phyloP scores from a whole-genome alignment of 2,113 vertebrate genomes.

The Grus americana region DNA sequence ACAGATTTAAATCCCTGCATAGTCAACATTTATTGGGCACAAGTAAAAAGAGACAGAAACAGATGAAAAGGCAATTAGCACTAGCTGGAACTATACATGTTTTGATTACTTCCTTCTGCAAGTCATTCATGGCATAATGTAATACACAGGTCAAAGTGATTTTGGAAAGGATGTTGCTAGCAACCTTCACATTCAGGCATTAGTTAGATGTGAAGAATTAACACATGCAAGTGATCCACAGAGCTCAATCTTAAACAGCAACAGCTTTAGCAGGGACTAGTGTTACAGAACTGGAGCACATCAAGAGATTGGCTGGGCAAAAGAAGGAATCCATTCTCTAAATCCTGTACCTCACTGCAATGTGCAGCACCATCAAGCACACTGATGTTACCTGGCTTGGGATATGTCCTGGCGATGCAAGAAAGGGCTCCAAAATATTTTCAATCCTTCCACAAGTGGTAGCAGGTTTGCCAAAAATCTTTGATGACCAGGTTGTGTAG shows the following conservation, averaged over 20 bases:
- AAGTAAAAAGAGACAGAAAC: conserved; percentile 10
- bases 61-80: conserved; percentile 33
- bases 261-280: background rate
- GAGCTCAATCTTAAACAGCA: background rate
- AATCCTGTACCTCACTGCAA: background rate
- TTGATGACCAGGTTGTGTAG: background rate
- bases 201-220: background rate
- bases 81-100: background rate
- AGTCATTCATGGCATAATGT: background rate
- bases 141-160: background rate
- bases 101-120: conserved; percentile 30
- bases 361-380: background rate
- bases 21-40: background rate
- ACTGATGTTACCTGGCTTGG: background rate
- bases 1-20: background rate
- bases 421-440: background rate
- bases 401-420: background rate
- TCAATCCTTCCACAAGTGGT: background rate
- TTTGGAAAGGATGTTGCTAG: background rate
- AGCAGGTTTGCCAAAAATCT: background rate
- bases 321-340: background rate
- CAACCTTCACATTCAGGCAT: background rate
- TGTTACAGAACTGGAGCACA: background rate
- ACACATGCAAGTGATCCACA: background rate
- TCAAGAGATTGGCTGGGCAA: background rate